Evolutionary conservation across 2,113 vertebrate species (phyloP).

Genomic region (Origma solitaria): DNA sequence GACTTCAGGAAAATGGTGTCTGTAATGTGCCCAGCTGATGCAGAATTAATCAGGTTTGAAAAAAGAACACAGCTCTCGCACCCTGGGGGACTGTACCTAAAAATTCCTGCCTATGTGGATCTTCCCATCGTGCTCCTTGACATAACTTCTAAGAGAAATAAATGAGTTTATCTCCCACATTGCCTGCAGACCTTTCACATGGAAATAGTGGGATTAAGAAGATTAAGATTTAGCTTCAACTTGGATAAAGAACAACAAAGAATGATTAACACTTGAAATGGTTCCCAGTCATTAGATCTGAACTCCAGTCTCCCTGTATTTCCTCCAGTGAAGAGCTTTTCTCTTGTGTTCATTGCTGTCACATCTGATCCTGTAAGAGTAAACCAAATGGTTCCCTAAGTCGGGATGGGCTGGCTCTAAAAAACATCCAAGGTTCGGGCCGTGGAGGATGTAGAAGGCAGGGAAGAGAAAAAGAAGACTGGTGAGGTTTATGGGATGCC

Average conservation of each 20-base stretch:
- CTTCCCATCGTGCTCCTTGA: constrained; percentile 26
- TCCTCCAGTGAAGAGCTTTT: constrained; percentile 10
- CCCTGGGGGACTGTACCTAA: constrained; percentile 55
- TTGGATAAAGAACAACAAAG: constrained; percentile 61
- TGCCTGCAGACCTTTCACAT: constrained; percentile 48
- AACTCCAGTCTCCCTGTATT: not conserved
- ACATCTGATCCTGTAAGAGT: not conserved
- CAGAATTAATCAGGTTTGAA: constrained; percentile 63
- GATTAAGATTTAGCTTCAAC: constrained; percentile 57
- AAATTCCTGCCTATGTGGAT: constrained; percentile 34
- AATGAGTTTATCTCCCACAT: constrained; percentile 48
- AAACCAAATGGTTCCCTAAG: not conserved
- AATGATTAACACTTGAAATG: constrained; percentile 53
- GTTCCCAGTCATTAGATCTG: constrained; percentile 26
- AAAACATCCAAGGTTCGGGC: not conserved
- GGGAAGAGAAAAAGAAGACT: not conserved
- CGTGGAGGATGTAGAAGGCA: not conserved
- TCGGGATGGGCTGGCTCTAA: not conserved
- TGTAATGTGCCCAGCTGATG: constrained; percentile 46
- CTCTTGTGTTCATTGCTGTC: constrained; percentile 26
- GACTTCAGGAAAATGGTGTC: constrained; percentile 39
- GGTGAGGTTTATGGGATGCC: not conserved
- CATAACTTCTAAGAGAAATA: constrained; percentile 49
- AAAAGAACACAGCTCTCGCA: not conserved
- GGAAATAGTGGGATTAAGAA: constrained; percentile 56